Evolutionary conservation across 2,888 invertebrate species (phyloP), one percentile per base, ranked within the genome.

Genomic region (Meiosimyza decipiens): DNA sequence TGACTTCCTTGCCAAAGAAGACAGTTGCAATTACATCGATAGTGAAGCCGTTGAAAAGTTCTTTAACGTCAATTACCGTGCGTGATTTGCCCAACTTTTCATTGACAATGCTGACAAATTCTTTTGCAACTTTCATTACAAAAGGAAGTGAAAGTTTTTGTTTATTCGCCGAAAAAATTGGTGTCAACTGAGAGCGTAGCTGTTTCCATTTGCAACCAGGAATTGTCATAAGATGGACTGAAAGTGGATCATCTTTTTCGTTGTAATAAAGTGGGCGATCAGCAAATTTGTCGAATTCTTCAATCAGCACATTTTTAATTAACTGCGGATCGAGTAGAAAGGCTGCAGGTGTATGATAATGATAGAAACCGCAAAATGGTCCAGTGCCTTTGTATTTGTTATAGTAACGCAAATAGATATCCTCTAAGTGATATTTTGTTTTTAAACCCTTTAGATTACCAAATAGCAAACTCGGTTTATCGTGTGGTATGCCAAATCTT

Each of bases 11-110:
- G 0, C 89, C 89, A 76, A 89, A 89, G 6, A 87, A 88, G 78
- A 87, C 87, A 0, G 80, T 82, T 3, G 88, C 88, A 60, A 89
- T 89, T 0, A 89, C 87, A 75, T 90, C 89, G 5, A 88, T 87
- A 0, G 89, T 88, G 71, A 85, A 89, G 33, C 87, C 84, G 1
- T 86, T 86, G 15, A 86, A 80, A 2, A 87, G 71, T 47, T 88
- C 87, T 75, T 85, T 85, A 7, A 87, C 77, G 71, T 88, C 88
- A 83, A 87, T 49, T n/a, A 15, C 5, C 22, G 60, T 7, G 22
- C 33, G 7, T 11, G 47, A 16, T 15, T 62, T 55, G 0, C 12
- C 16, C 11, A 64, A 75, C 6, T 74, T 33, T 54, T 73, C 87
- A 6, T 85, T 67, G 3, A 83, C 68, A 63, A 80, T 82, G 0